Evolutionary conservation across 2,797 vertebrate genomes (phyloP).

Genomic region (Squalus acanthias): DNA sequence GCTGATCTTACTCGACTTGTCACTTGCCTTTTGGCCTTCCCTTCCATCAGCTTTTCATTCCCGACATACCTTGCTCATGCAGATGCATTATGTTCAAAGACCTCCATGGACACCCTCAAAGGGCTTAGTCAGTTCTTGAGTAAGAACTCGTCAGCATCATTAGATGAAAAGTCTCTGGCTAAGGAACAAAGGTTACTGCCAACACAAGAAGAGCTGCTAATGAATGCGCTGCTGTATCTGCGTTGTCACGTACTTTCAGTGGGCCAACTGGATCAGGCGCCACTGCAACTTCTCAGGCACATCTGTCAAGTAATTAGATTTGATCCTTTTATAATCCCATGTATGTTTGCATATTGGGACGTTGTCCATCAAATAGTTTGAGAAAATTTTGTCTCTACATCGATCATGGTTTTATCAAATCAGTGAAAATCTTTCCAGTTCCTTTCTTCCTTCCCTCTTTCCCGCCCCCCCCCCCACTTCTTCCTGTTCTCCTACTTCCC

Average conservation of each 20-base stretch:
- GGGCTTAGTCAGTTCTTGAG: constrained; percentile 65
- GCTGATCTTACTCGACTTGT: constrained; percentile 57
- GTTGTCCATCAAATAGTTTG: background rate
- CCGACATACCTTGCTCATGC: constrained; percentile 77
- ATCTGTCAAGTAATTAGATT: constrained; percentile 72
- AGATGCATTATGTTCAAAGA: constrained; percentile 75
- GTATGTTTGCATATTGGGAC: background rate
- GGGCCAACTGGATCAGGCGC: constrained; percentile 68
- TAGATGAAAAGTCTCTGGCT: constrained; percentile 39
- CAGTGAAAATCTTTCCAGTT: background rate
- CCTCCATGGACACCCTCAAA: constrained; percentile 67
- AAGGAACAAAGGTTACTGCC: constrained; percentile 53
- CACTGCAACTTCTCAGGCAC: constrained; percentile 78
- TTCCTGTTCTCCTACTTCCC: background rate
- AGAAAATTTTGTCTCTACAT: background rate
- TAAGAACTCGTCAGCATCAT: constrained; percentile 50
- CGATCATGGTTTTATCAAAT: background rate
- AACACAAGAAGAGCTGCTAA: constrained; percentile 65
- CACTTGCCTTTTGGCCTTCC: constrained; percentile 73
- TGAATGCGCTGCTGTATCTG: constrained; percentile 77
- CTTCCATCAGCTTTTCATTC: constrained; percentile 60
- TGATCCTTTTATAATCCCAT: background rate
- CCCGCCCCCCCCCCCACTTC: too few species aligned
- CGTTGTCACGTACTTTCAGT: constrained; percentile 71
- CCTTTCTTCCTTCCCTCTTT: background rate